Conservation (phyloP, 1,140 invertebrate genomes). For the Euglossa dilemma region DNA sequence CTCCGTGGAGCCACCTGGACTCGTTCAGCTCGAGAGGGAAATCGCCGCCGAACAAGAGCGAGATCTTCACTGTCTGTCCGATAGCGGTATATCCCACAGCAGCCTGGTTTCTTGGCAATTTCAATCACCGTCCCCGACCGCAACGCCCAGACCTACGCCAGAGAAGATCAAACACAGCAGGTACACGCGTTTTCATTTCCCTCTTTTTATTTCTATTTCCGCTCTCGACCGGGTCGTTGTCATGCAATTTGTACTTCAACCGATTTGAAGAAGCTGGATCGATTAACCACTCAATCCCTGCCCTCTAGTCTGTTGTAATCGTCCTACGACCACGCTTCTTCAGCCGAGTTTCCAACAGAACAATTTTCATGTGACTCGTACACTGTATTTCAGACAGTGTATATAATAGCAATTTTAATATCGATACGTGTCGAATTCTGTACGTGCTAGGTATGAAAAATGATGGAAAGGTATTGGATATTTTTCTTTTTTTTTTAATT, state of each 20-base stretch:
- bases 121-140: conserved; percentile 80
- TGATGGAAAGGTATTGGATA: too few species aligned
- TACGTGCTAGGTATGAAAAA: too few species aligned
- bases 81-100: conserved; percentile 83
- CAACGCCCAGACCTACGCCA: conserved; percentile 72
- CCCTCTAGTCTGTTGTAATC: too few species aligned
- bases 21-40: conserved; percentile 95
- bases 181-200: conserved; percentile 66
- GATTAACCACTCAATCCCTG: neutral
- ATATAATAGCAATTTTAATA: too few species aligned
- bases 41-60: conserved; percentile 90
- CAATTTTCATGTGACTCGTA: too few species aligned
- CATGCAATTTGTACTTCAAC: neutral
- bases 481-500: too few species aligned
- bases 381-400: too few species aligned
- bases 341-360: too few species aligned
- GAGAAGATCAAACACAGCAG: conserved; percentile 84
- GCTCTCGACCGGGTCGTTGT: neutral
- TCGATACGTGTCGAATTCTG: too few species aligned
- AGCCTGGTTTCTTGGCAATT: conserved; percentile 86
- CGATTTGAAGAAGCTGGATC: too few species aligned
- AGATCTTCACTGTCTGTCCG: conserved; percentile 81
- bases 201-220: neutral
- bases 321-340: too few species aligned
- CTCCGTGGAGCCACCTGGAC: conserved; percentile 92